Evolutionary conservation across 1,140 invertebrate genomes (phyloP).

Genomic region (Prorops nasuta): DNA sequence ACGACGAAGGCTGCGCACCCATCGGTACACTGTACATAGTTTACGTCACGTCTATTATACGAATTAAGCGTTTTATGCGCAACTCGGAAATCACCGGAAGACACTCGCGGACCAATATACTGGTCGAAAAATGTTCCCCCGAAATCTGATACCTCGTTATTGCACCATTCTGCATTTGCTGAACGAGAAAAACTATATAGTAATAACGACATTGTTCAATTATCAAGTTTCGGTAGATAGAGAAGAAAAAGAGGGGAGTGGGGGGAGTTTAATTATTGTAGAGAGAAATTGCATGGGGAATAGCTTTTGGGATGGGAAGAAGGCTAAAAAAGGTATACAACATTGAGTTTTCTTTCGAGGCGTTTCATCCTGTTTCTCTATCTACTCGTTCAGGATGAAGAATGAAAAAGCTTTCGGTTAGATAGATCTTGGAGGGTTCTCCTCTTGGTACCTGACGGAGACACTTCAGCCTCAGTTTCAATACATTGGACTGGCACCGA

Average conservation of each 20-base stretch:
- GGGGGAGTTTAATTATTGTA: no score
- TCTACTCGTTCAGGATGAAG: conserved; percentile 5
- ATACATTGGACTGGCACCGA: conserved; percentile 19
- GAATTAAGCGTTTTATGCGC: no score
- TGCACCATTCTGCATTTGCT: conserved; percentile 29
- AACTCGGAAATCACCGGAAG: no score
- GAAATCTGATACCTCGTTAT: conserved; percentile 37
- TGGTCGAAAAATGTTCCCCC: background rate
- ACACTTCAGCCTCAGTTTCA: conserved; percentile 27
- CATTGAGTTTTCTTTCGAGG: background rate
- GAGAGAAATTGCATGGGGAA: background rate
- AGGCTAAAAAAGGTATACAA: no score
- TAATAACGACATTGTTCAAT: conserved; percentile 43
- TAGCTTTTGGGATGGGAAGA: background rate
- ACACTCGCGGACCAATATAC: no score
- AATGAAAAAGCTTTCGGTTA: conserved; percentile 23
- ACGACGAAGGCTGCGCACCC: no score
- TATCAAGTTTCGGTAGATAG: conserved; percentile 22
- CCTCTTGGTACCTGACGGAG: conserved; percentile 16
- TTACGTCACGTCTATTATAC: no score
- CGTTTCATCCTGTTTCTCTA: background rate
- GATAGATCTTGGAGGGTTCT: conserved; percentile 20
- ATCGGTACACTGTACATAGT: no score
- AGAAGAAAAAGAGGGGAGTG: background rate
- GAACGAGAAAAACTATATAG: conserved; percentile 31